Evolutionary conservation across 1,140 invertebrate genomes (phyloP).

Genomic region (Aphis gossypii): DNA sequence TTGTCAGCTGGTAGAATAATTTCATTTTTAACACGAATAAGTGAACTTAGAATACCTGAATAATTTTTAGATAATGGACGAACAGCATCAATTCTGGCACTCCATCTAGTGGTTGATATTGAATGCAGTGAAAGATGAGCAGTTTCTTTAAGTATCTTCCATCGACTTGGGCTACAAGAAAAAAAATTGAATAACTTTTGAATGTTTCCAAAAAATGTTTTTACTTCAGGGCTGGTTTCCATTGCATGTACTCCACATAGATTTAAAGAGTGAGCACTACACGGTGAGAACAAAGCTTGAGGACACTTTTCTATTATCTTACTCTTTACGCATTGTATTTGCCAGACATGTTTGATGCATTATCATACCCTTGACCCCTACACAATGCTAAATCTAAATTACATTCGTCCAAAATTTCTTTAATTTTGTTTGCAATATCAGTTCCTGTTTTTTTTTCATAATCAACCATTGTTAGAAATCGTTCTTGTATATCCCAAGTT

Average conservation of each 20-base stretch:
- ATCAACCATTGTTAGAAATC: not conserved
- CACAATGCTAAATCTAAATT: constrained; percentile 17
- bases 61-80: not conserved
- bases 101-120: constrained; percentile 27
- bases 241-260: constrained; percentile 31
- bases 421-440: constrained; percentile 1
- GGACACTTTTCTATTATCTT: not conserved
- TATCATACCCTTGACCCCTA: constrained; percentile 42
- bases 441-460: constrained; percentile 23
- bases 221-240: not conserved
- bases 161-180: not conserved
- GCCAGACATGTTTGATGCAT: constrained; percentile 26
- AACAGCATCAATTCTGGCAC: constrained; percentile 16
- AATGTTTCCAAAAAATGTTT: constrained; percentile 27
- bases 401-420: not conserved
- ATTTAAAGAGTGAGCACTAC: constrained; percentile 50
- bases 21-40: constrained; percentile 8
- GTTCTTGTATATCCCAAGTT: constrained; percentile 6
- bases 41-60: not conserved
- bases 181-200: constrained; percentile 13
- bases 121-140: not conserved
- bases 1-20: constrained; percentile 9
- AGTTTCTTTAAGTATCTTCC: constrained; percentile 13
- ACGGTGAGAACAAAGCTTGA: constrained; percentile 39
- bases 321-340: constrained; percentile 18